phyloP scores from a whole-genome alignment of 2,888 invertebrate genomes.

The Dynastes maya region DNA sequence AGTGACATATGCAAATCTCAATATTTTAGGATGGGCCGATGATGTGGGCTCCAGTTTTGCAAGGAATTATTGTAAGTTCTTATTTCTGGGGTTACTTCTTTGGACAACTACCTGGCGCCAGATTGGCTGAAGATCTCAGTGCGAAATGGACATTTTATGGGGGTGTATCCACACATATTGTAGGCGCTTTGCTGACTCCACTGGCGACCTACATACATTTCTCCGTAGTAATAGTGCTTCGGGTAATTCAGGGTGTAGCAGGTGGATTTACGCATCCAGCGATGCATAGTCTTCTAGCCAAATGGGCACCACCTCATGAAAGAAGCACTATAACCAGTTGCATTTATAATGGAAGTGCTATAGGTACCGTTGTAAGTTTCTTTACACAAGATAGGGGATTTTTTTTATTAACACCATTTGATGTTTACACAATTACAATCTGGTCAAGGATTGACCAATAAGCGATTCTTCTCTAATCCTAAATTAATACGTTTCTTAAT shows the following conservation, averaged over 20 bases:
- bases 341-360: slow-evolving; percentile 87
- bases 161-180: slow-evolving; percentile 83
- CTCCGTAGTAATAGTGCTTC: slow-evolving; percentile 77
- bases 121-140: slow-evolving; percentile 86
- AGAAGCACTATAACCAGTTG: slow-evolving; percentile 88
- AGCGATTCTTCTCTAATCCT: too few species aligned
- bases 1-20: too few species aligned
- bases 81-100: slow-evolving; percentile 92
- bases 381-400: too few species aligned
- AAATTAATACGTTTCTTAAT: too few species aligned
- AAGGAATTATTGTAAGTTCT: slow-evolving; percentile 85
- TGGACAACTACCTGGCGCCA: slow-evolving; percentile 84
- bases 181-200: slow-evolving; percentile 85
- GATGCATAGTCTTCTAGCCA: slow-evolving; percentile 89
- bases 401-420: too few species aligned
- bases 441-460: too few species aligned
- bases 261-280: slow-evolving; percentile 93
- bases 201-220: slow-evolving; percentile 79
- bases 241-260: slow-evolving; percentile 83
- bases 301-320: slow-evolving; percentile 93
- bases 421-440: too few species aligned
- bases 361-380: slow-evolving; percentile 78
- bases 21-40: slow-evolving; percentile 77
- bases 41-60: slow-evolving; percentile 80
- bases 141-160: slow-evolving; percentile 92